Conservation (phyloP, 2,888 invertebrate genomes). For the Troides helena region DNA sequence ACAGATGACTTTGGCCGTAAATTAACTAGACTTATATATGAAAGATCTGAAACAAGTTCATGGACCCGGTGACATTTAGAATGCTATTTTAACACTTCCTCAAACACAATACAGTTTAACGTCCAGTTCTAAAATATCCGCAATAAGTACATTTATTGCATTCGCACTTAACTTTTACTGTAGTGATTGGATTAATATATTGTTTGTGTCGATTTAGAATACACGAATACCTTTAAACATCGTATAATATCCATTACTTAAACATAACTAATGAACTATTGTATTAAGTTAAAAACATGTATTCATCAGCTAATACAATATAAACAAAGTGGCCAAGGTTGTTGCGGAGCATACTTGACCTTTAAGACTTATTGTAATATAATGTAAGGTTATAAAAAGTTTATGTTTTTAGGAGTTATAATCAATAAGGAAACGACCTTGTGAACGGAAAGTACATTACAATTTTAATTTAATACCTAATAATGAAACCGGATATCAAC, state of each 20-base stretch:
- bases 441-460: too few relatives aligned
- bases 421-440: neutral
- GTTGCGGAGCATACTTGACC: neutral
- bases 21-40: slow-evolving; percentile 50
- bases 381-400: neutral
- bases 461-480: too few relatives aligned
- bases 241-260: neutral
- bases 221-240: neutral
- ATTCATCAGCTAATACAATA: neutral
- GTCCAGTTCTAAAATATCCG: neutral
- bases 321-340: neutral
- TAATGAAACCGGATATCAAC: neutral
- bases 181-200: neutral
- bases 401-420: neutral
- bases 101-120: slow-evolving; percentile 8
- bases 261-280: neutral
- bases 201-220: neutral
- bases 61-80: slow-evolving; percentile 66
- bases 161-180: neutral
- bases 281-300: neutral
- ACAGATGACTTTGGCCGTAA: slow-evolving; percentile 50
- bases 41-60: slow-evolving; percentile 60
- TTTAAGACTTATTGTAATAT: neutral
- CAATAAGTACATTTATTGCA: neutral
- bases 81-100: slow-evolving; percentile 52